Evolutionary conservation across 2,797 vertebrate genomes (phyloP).

Genomic region (Enteromius unitaeniatus): DNA sequence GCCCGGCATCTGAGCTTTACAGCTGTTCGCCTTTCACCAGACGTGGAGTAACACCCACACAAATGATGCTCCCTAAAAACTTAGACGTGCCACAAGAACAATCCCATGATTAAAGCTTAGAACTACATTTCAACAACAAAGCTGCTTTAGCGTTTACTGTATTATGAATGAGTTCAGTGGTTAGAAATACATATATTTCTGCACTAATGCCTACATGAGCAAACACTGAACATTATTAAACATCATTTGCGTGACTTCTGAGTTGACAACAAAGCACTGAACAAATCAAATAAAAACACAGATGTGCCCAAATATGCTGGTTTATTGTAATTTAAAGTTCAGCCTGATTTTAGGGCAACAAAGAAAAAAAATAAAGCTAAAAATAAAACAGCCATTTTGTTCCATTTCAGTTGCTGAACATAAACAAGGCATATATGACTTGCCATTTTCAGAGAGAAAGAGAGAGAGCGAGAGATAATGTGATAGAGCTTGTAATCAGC

Average conservation of each 20-base stretch:
- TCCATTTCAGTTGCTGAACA: conserved; percentile 21
- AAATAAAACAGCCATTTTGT: conserved; percentile 24
- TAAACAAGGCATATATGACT: conserved; percentile 13
- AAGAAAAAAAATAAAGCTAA: conserved; percentile 6
- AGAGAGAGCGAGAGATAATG: conserved; percentile 3
- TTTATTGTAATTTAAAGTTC: conserved; percentile 33
- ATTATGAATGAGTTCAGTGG: background rate
- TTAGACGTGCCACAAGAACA: background rate
- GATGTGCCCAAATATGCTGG: background rate
- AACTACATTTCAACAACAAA: background rate
- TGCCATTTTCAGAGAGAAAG: conserved; percentile 14
- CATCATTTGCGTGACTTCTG: background rate
- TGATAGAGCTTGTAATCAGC: conserved; percentile 42
- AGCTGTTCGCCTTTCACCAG: conserved; percentile 50
- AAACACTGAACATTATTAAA: background rate
- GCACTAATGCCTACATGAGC: background rate
- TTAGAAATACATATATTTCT: background rate
- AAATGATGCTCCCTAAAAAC: conserved; percentile 35
- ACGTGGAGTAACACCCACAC: conserved; percentile 31
- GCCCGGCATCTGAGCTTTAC: conserved; percentile 47
- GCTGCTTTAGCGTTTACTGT: background rate
- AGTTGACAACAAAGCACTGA: background rate
- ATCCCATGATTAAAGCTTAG: background rate
- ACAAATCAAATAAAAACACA: background rate
- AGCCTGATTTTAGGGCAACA: conserved; percentile 23